These are phyloP conservation scores for Brachymystax lenok DNA, from an alignment of 2,797 vertebrate genomes.

Conservation along the genomic window DNA sequence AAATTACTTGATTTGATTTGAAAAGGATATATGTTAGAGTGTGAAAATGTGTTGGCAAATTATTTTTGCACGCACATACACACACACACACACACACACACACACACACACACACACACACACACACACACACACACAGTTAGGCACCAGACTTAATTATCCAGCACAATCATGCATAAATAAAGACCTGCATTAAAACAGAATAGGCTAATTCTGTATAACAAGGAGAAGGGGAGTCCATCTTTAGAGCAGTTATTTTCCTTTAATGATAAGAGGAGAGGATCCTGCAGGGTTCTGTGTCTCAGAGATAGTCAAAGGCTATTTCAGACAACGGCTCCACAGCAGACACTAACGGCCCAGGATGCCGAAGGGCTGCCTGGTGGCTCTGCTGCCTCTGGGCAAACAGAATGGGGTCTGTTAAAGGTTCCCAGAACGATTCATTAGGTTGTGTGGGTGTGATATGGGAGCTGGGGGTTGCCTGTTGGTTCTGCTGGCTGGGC, in stretches of 20 bases:
- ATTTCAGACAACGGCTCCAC: too few species aligned
- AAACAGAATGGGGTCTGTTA: neutral
- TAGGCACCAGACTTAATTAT: neutral
- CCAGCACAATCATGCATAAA: neutral
- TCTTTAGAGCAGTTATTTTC: neutral
- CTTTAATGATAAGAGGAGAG: neutral
- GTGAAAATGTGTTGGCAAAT: too few species aligned
- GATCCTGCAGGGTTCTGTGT: neutral
- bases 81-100: too few species aligned
- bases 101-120: too few species aligned
- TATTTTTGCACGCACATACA: too few species aligned
- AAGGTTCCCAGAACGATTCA: neutral
- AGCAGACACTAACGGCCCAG: neutral
- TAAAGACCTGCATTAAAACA: neutral
- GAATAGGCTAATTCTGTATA: neutral
- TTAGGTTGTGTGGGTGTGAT: too few species aligned
- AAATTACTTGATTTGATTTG: too few species aligned
- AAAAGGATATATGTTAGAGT: too few species aligned
- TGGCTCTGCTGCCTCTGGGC: neutral
- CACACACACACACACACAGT: too few species aligned
- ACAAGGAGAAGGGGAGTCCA: neutral
- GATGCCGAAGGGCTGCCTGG: neutral
- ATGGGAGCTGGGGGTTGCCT: conserved; percentile 29
- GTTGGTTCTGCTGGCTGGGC: conserved; percentile 14
- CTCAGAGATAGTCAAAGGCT: neutral